These are phyloP conservation scores for Hyalella azteca DNA, from an alignment of 2,888 invertebrate species.

Conservation along the genomic window DNA sequence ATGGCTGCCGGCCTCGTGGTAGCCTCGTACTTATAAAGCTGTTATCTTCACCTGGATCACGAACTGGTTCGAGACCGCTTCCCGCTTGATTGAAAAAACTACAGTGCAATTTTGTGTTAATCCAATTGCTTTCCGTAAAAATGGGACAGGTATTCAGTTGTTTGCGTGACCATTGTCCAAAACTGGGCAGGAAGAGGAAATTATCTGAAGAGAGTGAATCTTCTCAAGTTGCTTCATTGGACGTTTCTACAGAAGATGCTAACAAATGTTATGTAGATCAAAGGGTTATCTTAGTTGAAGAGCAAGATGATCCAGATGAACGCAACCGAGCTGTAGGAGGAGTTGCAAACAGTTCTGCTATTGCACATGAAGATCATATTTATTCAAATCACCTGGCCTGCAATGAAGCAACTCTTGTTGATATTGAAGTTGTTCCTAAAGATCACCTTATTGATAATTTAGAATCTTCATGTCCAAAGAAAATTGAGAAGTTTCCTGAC, in stretches of 20 bases:
- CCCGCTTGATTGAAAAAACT: too few relatives aligned
- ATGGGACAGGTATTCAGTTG: not conserved
- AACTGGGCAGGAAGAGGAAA: not conserved
- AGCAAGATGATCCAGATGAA: constrained; percentile 1
- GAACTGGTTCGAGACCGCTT: too few relatives aligned
- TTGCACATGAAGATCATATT: not conserved
- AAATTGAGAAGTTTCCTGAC: too few relatives aligned
- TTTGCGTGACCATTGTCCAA: not conserved
- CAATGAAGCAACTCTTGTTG: not conserved
- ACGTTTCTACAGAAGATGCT: not conserved
- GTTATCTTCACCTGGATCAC: too few relatives aligned
- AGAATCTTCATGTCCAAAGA: not conserved
- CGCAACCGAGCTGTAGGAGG: not conserved
- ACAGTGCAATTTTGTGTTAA: too few relatives aligned
- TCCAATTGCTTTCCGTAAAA: too few relatives aligned
- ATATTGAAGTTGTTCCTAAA: not conserved
- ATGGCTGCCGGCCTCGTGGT: too few relatives aligned
- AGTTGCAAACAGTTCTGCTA: not conserved
- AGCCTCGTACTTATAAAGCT: too few relatives aligned
- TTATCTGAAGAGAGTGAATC: not conserved
- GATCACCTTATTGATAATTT: not conserved
- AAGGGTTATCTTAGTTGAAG: not conserved
- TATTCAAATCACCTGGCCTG: not conserved
- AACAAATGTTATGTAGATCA: not conserved
- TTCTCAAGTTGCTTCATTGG: not conserved